Base-by-base conservation (phyloP, 1,140 invertebrate species). In the Archivesica marissinica region DNA sequence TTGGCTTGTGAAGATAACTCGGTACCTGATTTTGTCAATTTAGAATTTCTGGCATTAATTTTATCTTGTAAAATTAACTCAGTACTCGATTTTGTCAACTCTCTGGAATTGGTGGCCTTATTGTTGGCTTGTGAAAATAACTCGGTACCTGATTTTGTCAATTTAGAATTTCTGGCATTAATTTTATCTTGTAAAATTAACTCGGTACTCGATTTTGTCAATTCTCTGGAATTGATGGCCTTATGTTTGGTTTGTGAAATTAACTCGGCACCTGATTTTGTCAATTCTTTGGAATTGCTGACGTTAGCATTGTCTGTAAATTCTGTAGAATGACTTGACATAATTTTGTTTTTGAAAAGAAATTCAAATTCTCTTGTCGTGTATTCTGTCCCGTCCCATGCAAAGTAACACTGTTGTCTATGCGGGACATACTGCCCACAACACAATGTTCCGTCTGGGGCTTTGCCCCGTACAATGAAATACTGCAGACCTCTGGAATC, bases 381-480 rank as follows among this genome's bases (percentile, higher is more conserved):
- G 30, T 44, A 79, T 50, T 66, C 77, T 3, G 1, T 64, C 15
- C 61, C 77, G 25, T 79, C 59, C 39, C 56, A 79, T 3, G 77
- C 77, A 28, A 64, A 79, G 23, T 38, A 66, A n/a, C 77, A 79
- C 61, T 66, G 54, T n/a, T 66, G 77, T 79, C 68, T 66, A 4
- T 79, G 59, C 1, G 77, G 77, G 17, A 66, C 17, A 35, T 79
- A 79, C 23, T 66, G 38, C 20, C 77, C 77, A 9, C 56, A 44
- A 25, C 59, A 66, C 56, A 20, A 47, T 7, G 56, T 79, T 3
- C 77, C 77, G 38, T 79, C 77, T 20, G 77, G 77, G 52, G 77
- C 59, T 47, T 59, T 79, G 2, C 15, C 77, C 68, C 77, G 39
- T 23, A 44, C 56, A 28, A 79, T 68, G 28, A 47, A 79, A 23